These are phyloP conservation scores for Nerophis ophidion DNA, from an alignment of 2,113 vertebrate species.

Conservation along the genomic window DNA sequence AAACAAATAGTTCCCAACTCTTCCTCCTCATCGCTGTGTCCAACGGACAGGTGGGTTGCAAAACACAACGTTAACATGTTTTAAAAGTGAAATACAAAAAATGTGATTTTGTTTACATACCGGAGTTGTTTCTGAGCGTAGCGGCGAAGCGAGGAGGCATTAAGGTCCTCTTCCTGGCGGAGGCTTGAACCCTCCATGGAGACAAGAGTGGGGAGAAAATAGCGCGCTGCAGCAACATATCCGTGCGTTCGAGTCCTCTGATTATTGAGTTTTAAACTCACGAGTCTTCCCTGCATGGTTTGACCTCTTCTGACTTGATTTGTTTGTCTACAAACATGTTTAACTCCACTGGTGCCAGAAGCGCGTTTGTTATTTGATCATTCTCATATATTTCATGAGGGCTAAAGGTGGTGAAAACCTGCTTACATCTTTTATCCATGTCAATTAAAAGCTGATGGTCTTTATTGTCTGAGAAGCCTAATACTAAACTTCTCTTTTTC, in stretches of 20 bases:
- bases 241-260: slow-evolving; percentile 10
- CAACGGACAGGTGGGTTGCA: no score
- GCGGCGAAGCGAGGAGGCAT: background rate
- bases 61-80: no score
- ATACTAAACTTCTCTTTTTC: no score
- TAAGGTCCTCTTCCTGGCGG: background rate
- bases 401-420: background rate
- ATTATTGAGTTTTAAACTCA: slow-evolving; percentile 30
- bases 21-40: background rate
- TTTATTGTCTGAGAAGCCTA: background rate
- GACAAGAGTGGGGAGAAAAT: slow-evolving; percentile 22
- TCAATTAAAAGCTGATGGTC: background rate
- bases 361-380: background rate
- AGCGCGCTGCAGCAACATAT: slow-evolving; percentile 32
- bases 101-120: slow-evolving; percentile 20
- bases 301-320: slow-evolving; percentile 3
- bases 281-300: slow-evolving; percentile 30
- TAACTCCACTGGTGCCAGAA: slow-evolving; percentile 40
- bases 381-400: background rate
- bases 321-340: slow-evolving; percentile 15
- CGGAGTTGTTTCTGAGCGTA: slow-evolving; percentile 29
- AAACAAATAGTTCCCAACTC: background rate
- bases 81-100: no score
- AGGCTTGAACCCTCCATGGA: slow-evolving; percentile 1
- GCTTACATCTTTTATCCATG: background rate